Base-by-base conservation (phyloP, 2,888 invertebrate species). In the Chelonus formosanus region DNA sequence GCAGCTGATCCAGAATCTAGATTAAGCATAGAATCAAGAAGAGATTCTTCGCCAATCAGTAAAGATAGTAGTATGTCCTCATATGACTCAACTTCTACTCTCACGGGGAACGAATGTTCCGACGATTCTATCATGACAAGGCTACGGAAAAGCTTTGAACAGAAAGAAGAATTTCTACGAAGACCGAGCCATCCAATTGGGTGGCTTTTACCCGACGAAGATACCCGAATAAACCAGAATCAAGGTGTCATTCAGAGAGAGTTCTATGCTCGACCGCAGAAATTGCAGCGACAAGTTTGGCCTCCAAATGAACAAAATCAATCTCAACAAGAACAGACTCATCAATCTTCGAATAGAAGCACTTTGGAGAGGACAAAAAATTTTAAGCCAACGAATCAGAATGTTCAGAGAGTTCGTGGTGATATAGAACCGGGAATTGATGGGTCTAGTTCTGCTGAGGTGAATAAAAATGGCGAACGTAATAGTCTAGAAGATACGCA, bases 151-250 rank as follows among this genome's bases (percentile, higher is more conserved):
- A 94, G 93, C 79, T 90, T 93, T 77, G 94, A 95, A 80, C 93
- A 95, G 80, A 95, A 95, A 83, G 95, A 95, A 82, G 95, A 95
- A 77, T 96, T 96, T 84, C 87, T 96, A 67, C 89, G 91, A 80
- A 88, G 92, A 73, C 92, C 92, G 3, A 90, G 87, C 81, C 88
- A 90, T 76, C 90, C 91, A 34, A 88, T 86, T 63, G 89, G 88
- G 63, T 89, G 87, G 88, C 86, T 86, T 72, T 85, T 86, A 43
- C 87, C 86, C 3, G 87, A 87, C 57, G 85, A 84, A 62, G 84
- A 85, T 67, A 81, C 85, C 52, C 73, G 67, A 48, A 35, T 65
- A 3, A 53, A 58, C 50, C 67, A 61, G 32, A 47, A 43, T 10
- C 68, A 70, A 1, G 68, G 78, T 1, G 85, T 87, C 59, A 88